A percentile compares a stretch with the other conserved stretches of the same genome.
These are phyloP conservation scores for Digitonthophagus gazella DNA, from an alignment of 2,888 invertebrate species.

Conservation along the genomic window DNA sequence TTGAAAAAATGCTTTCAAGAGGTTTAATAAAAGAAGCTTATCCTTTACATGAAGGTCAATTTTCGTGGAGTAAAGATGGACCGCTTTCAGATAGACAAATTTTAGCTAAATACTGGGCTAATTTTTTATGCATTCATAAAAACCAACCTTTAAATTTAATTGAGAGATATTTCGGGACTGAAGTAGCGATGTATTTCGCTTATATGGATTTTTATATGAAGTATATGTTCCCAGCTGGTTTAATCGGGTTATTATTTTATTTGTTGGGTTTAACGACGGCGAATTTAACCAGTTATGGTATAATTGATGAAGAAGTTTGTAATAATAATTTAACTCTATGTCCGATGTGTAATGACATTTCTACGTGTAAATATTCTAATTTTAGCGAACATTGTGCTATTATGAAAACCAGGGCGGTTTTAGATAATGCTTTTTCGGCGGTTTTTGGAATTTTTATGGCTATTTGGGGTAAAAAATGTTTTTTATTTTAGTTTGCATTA, in stretches of 20 bases:
- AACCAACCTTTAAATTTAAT: background rate
- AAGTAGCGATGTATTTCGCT: background rate
- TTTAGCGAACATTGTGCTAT: background rate
- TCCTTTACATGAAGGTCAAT: background rate
- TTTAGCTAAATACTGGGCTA: background rate
- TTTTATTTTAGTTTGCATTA: background rate
- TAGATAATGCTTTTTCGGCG: background rate
- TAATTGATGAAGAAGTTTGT: background rate
- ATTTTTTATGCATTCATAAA: background rate
- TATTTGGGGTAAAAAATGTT: background rate
- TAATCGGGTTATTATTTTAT: background rate
- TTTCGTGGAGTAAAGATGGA: background rate
- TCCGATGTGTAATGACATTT: background rate
- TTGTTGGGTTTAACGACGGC: background rate
- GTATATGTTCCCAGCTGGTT: background rate
- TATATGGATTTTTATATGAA: background rate
- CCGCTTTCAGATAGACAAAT: background rate
- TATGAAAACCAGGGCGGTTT: background rate
- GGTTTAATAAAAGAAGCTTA: background rate
- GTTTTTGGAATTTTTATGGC: background rate
- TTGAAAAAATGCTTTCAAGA: background rate
- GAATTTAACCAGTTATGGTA: background rate
- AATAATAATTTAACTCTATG: background rate
- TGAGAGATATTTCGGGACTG: background rate
- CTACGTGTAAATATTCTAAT: background rate